A percentile compares a stretch with the other conserved stretches of the same genome.
phyloP scores from a whole-genome alignment of 1,140 invertebrate species.

The Papilio aristodemus region DNA sequence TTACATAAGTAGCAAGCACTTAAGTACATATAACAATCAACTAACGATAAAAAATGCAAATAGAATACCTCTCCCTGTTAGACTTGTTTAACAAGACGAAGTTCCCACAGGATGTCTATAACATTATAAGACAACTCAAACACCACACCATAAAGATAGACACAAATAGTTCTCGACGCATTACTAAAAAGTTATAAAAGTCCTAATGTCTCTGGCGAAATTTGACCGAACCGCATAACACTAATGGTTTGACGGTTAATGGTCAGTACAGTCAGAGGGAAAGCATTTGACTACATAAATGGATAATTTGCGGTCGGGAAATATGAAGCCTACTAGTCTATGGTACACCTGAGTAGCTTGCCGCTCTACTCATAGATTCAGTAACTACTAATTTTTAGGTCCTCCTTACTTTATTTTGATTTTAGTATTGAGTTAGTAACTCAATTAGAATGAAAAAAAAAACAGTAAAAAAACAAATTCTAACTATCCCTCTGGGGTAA shows the following conservation, averaged over 20 bases:
- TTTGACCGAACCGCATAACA: constrained; percentile 25
- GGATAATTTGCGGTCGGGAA: constrained; percentile 24
- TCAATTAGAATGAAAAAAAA: too few relatives aligned
- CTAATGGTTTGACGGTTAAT: constrained; percentile 23
- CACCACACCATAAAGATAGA: neutral
- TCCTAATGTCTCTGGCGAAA: constrained; percentile 13
- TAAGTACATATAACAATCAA: too few relatives aligned
- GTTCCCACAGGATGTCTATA: constrained; percentile 11
- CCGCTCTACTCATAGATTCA: neutral
- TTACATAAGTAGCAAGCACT: too few relatives aligned
- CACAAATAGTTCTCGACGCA: too few relatives aligned
- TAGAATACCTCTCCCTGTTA: constrained; percentile 1
- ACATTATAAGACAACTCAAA: constrained; percentile 12
- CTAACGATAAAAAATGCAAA: too few relatives aligned
- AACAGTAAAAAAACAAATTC: too few relatives aligned
- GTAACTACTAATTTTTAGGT: neutral
- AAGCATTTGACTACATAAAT: constrained; percentile 24
- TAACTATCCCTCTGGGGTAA: too few relatives aligned
- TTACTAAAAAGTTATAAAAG: neutral
- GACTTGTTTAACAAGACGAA: constrained; percentile 15
- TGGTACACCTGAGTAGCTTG: neutral
- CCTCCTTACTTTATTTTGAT: too few relatives aligned
- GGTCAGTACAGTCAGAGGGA: constrained; percentile 1
- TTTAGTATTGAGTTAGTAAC: too few relatives aligned
- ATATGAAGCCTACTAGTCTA: constrained; percentile 28